Evolutionary conservation across 2,113 vertebrate species (phyloP), one percentile per base, ranked within the genome.

Genomic region (Pseudorasbora parva): DNA sequence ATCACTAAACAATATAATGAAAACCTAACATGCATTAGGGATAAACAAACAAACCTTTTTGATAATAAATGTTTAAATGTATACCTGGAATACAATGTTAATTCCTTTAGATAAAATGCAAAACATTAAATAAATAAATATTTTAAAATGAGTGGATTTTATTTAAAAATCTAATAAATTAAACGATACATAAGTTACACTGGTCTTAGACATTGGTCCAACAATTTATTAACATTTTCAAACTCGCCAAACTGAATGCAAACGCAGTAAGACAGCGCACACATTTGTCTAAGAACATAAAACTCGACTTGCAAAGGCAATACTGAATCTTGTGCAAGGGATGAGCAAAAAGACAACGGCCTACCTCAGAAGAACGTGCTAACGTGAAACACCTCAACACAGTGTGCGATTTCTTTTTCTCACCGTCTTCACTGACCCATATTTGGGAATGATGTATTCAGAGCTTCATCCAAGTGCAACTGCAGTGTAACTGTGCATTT

Each of bases 391-490:
- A 14, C 10, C 77, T 25, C 77, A 49, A 80, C 60, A 66, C 78
- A 27, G 60, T 11, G 9, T 51, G 45, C 19, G 17, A 10, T 68
- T 56, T 77, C 30, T 59, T 66, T 47, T 19, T 68, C 37, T 68
- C 11, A 60, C 43, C 60, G 54, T 80, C 43, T n/a, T 80, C 45
- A 68, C 60, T 80, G 78, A 80, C 78, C 78, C 60, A 80, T 66
- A 80, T 80, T 80, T 66, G 8, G 43, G 9, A 66, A 19, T 64
- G 60, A 80, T 66, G 60, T 21, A 33, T 80, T 66, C 25, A 66
- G 60, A 45, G 60, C 59, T 66, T 68, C 60, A 33, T 51, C 78
- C 78, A 66, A 66, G 43, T 10, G 47, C 60, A 68, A 49, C 78
- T 68, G 78, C 60, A 80, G 78, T 47, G 45, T 30, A 54, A 66